phyloP scores from a whole-genome alignment of 2,888 invertebrate genomes.

The Ganaspis brasiliensis region DNA sequence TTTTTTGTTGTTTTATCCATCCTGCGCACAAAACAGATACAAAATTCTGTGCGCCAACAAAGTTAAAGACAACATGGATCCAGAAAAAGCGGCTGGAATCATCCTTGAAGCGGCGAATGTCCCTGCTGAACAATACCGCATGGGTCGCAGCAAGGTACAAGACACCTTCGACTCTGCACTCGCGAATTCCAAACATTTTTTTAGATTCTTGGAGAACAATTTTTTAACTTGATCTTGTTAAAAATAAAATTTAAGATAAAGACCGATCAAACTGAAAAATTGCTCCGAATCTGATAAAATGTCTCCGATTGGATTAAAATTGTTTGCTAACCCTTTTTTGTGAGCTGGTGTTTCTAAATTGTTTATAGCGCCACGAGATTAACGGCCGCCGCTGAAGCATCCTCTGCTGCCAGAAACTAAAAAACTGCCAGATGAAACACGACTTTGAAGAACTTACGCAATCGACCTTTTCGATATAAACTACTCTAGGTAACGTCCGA shows the following conservation, averaged over 20 bases:
- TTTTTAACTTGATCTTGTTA: not conserved
- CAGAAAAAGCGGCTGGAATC: conserved; percentile 90
- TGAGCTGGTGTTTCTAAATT: not conserved
- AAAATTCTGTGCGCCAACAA: conserved; percentile 98
- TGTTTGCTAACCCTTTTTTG: not conserved
- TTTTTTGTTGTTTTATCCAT: conserved; percentile 59
- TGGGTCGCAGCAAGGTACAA: conserved; percentile 97
- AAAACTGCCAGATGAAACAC: no score
- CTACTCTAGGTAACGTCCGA: no score
- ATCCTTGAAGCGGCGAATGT: conserved; percentile 92
- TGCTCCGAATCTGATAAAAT: not conserved
- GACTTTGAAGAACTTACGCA: conserved; percentile 4
- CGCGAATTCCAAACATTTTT: not conserved
- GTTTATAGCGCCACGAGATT: not conserved
- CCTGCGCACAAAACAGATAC: conserved; percentile 89
- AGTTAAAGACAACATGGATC: conserved; percentile 87
- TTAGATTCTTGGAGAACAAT: not conserved
- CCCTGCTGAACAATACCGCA: conserved; percentile 95
- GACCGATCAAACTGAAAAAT: no score
- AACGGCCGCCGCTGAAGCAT: not conserved
- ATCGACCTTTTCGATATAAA: conserved; percentile 55
- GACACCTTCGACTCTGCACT: conserved; percentile 67
- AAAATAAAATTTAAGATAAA: no score
- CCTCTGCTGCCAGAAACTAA: not conserved
- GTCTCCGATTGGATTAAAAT: not conserved